Conservation (phyloP, 2,113 vertebrate species). For the Macheiramphus alcinus region DNA sequence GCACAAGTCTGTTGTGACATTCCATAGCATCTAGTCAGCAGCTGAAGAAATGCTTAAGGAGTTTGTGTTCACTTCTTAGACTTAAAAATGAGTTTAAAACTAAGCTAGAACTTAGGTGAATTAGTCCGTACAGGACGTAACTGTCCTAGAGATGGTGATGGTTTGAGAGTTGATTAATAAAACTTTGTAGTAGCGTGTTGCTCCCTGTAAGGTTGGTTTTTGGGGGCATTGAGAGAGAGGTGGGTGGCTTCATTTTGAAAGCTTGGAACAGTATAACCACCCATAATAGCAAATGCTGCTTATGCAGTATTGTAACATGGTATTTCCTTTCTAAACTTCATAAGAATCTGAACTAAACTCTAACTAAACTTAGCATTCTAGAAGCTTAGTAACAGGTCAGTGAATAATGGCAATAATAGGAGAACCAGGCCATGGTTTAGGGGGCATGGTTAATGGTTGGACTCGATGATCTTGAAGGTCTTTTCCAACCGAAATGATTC, state of each 20-base stretch:
- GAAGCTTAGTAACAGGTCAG: background rate
- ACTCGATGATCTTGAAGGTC: too few relatives aligned
- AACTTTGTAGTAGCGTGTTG: background rate
- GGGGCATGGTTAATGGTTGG: too few relatives aligned
- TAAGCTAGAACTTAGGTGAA: background rate
- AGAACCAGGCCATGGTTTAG: too few relatives aligned
- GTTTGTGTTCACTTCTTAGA: background rate
- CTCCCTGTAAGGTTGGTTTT: background rate
- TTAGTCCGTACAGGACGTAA: fast-evolving
- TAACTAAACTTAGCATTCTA: background rate
- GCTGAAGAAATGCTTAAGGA: background rate
- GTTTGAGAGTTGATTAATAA: background rate
- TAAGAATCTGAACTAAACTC: background rate
- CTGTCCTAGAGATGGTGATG: background rate
- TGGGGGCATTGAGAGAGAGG: background rate
- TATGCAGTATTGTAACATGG: background rate
- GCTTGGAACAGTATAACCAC: too few relatives aligned
- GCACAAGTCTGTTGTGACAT: background rate
- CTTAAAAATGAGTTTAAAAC: background rate
- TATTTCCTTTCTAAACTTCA: too few relatives aligned
- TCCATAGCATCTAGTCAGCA: background rate
- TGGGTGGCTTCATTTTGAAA: background rate
- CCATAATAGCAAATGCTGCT: background rate
- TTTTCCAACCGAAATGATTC: too few relatives aligned
- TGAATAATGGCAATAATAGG: background rate